Evolutionary conservation across 2,113 vertebrate species (phyloP), one percentile per base, ranked within the genome.

Genomic region (Callospermophilus lateralis): DNA sequence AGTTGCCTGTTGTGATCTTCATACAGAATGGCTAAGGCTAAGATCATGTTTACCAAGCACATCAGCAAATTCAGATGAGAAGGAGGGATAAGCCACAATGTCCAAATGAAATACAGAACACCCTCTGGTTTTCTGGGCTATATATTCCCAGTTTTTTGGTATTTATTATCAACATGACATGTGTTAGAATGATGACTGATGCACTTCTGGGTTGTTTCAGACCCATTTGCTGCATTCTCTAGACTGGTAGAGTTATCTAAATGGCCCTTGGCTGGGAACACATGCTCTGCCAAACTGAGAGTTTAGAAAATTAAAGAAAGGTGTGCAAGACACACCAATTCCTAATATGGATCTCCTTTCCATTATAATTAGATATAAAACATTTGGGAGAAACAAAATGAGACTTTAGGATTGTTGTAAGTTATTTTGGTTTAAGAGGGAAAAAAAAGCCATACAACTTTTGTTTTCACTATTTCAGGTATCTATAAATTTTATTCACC

Each of bases 121-220:
- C 73, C 37, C 76, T 88, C 79, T 94, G 45, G 78, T 51, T 94
- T 51, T 91, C 26, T 93, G 70, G 76, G 39, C 80, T 79, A 55
- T 63, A 16, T 68, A 95, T 81, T 89, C 85, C 68, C 19, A 88
- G 65, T 55, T 76, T 92, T 61, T 97, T 51, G 81, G 61, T 48
- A 51, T 72, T 97, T 93, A 94, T 90, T 95, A 90, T 89, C 90
- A 90, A 89, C 32, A 72, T 91, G 73, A 76, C 61, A 91, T 83
- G 61, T 85, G 28, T 42, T 90, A 26, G 58, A 24, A 61, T n/a
- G 19, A 85, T 92, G 55, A 94, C 81, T 84, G 84, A 73, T 77
- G 26, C 4, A 67, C 37, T 70, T 87, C n/a, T 76, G 63, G 34
- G 53, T 93, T 80, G 37, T 39, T 78, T 80, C 26, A 81, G 42